Conservation (phyloP, 2,888 invertebrate genomes). For the Eupithecia vulgata region DNA sequence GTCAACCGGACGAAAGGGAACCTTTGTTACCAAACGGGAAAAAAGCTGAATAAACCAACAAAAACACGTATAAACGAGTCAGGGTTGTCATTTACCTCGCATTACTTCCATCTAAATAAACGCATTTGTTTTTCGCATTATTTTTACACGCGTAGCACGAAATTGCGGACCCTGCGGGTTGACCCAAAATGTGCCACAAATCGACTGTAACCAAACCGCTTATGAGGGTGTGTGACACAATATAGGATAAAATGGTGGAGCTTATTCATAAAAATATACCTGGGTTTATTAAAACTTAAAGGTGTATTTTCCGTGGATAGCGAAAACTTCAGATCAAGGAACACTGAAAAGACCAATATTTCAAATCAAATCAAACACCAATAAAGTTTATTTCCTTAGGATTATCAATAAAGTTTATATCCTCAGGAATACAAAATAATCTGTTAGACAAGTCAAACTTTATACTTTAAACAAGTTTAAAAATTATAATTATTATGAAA, state of each 20-base stretch:
- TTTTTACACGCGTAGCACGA: neutral
- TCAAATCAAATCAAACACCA: too few relatives aligned
- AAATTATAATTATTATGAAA: too few relatives aligned
- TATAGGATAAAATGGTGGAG: neutral
- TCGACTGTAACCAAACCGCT: neutral
- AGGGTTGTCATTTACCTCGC: neutral
- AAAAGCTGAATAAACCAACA: neutral
- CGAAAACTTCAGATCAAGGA: too few relatives aligned
- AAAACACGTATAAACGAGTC: neutral
- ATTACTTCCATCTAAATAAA: neutral
- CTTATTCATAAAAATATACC: neutral
- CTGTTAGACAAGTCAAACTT: too few relatives aligned
- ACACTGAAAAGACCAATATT: too few relatives aligned
- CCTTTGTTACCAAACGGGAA: neutral
- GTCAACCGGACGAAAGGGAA: neutral
- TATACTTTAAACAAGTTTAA: too few relatives aligned
- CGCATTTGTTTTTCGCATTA: neutral
- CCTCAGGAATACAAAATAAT: too few relatives aligned
- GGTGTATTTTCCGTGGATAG: neutral
- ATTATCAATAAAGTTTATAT: too few relatives aligned
- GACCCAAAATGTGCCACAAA: slow-evolving; percentile 5
- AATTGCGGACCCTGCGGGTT: neutral
- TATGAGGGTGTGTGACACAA: slow-evolving; percentile 7
- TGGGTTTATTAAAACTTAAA: neutral
- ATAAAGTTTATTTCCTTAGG: too few relatives aligned